Percentiles rank a stretch among this genome's conserved stretches.
phyloP scores from a whole-genome alignment of 2,888 invertebrate genomes.

The Acleris sparsana region DNA sequence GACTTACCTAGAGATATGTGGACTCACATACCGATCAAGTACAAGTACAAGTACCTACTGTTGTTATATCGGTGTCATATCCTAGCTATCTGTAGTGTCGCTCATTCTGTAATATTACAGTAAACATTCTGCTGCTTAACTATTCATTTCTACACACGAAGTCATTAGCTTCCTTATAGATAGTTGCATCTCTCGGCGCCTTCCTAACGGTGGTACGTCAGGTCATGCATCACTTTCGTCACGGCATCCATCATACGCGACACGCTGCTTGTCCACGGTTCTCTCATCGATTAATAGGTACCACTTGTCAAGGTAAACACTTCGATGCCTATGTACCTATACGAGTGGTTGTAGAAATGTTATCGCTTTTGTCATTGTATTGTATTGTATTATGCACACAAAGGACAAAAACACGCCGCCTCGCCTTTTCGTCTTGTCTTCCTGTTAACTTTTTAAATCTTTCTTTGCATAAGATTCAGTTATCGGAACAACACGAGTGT shows the following conservation, averaged over 20 bases:
- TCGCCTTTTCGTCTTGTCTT: conserved; percentile 21
- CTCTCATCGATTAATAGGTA: conserved; percentile 44
- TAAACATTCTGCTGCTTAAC: background rate
- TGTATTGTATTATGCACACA: background rate
- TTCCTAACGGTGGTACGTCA: conserved; percentile 35
- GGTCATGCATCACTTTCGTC: conserved; percentile 52
- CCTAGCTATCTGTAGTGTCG: no score
- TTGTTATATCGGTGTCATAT: no score
- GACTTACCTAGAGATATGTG: no score
- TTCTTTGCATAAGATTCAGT: no score
- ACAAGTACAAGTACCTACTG: no score
- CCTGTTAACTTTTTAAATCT: background rate
- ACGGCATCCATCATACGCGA: conserved; percentile 51
- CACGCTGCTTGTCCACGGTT: conserved; percentile 39
- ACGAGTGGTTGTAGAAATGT: conserved; percentile 24
- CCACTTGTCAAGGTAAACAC: conserved; percentile 40
- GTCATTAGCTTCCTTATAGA: conserved; percentile 11
- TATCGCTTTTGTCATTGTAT: conserved; percentile 25
- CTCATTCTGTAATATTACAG: background rate
- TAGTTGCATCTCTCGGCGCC: conserved; percentile 23
- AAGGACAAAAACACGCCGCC: conserved; percentile 9
- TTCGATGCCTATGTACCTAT: conserved; percentile 22
- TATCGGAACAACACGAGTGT: no score
- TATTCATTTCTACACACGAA: background rate
- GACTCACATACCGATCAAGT: no score